These are phyloP conservation scores for Takifugu flavidus DNA, from an alignment of 2,113 vertebrate genomes.

Conservation along the genomic window DNA sequence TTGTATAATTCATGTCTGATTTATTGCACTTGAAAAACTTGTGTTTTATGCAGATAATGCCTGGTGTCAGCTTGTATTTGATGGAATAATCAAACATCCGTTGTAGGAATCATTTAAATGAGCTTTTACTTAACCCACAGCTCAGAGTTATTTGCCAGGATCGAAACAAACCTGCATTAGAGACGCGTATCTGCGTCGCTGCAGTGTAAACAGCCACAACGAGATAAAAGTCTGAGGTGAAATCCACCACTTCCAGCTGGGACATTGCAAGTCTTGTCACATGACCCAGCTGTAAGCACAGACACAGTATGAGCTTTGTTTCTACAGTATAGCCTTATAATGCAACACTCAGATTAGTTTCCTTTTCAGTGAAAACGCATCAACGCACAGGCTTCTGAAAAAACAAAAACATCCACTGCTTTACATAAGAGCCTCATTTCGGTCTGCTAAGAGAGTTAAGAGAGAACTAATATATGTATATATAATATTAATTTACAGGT, in stretches of 20 bases:
- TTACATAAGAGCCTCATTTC: constrained; percentile 4
- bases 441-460: background rate
- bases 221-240: constrained; percentile 36
- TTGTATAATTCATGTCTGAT: too few species aligned
- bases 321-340: constrained; percentile 26
- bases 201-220: background rate
- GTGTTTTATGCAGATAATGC: too few species aligned
- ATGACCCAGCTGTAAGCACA: constrained; percentile 43
- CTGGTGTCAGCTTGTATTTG: too few species aligned
- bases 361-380: constrained; percentile 32
- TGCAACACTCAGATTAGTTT: constrained; percentile 49
- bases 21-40: too few species aligned
- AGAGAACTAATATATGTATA: too few species aligned
- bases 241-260: constrained; percentile 38
- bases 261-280: constrained; percentile 47
- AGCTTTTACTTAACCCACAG: too few species aligned
- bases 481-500: too few species aligned
- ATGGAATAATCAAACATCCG: too few species aligned
- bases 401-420: background rate
- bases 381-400: constrained; percentile 20
- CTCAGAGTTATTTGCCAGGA: too few species aligned
- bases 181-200: too few species aligned
- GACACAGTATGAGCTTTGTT: constrained; percentile 67
- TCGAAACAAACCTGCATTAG: too few species aligned
- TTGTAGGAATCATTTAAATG: too few species aligned